These are phyloP conservation scores for cat (Felis catus) DNA, from an alignment of 2,113 vertebrate species.

Conservation along the genomic window F.catus_Fca126_mat1.0 CM031417.1:19932001-19932500, in stretches of 20 bases:
- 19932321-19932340: too few species aligned
- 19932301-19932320: too few species aligned
- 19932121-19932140: not conserved
- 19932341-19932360: too few species aligned
- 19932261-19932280: too few species aligned
- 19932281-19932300: too few species aligned
- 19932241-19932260: not conserved
- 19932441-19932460: too few species aligned
- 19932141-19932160: not conserved
- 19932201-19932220: not conserved
- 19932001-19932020: not conserved
- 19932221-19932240: not conserved
- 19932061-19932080: not conserved
- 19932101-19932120: not conserved
- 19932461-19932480: not conserved
- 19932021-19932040: not conserved
- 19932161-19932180: not conserved
- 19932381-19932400: too few species aligned
- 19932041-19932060: not conserved
- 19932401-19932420: too few species aligned
- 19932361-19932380: too few species aligned
- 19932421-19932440: too few species aligned
- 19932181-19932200: not conserved
- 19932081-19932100: not conserved
- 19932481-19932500: conserved; percentile 85